A percentile compares a stretch with the other conserved stretches of the same genome.
phyloP scores from a whole-genome alignment of 2,888 invertebrate species.

The Stomorhina lunata region DNA sequence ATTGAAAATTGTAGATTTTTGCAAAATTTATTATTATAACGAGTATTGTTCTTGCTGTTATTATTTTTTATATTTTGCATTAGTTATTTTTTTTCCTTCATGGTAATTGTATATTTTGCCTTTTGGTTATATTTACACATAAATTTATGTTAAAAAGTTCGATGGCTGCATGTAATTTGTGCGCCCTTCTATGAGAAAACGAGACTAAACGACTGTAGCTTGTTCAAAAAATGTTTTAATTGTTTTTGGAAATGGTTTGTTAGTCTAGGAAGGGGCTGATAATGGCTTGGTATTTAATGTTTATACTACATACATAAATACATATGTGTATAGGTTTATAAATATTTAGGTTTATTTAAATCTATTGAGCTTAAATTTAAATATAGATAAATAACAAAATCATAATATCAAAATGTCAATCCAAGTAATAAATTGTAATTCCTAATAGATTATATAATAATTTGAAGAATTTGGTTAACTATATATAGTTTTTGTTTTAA shows the following conservation, averaged over 20 bases:
- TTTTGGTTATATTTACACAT: slow-evolving; percentile 32
- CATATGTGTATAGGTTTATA: no score
- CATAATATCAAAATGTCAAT: background rate
- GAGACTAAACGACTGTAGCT: no score
- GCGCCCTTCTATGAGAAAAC: background rate
- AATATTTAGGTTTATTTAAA: no score
- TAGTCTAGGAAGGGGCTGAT: background rate
- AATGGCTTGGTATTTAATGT: no score
- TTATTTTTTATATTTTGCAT: background rate
- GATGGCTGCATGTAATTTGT: slow-evolving; percentile 39
- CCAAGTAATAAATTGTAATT: slow-evolving; percentile 20
- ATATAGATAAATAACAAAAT: slow-evolving; percentile 16
- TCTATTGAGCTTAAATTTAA: background rate
- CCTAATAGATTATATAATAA: slow-evolving; percentile 27
- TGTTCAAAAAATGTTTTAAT: no score
- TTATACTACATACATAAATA: no score
- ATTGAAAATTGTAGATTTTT: background rate
- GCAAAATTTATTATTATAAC: slow-evolving; percentile 30
- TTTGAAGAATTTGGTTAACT: slow-evolving; percentile 7
- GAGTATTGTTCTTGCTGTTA: slow-evolving; percentile 18
- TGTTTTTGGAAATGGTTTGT: slow-evolving; percentile 22
- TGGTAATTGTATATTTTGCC: slow-evolving; percentile 34
- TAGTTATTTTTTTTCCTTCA: slow-evolving; percentile 22
- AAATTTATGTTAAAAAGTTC: slow-evolving; percentile 50
- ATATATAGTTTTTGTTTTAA: background rate